These are phyloP conservation scores for Pyrgus malvae DNA, from an alignment of 2,888 invertebrate genomes.

Conservation along the genomic window DNA sequence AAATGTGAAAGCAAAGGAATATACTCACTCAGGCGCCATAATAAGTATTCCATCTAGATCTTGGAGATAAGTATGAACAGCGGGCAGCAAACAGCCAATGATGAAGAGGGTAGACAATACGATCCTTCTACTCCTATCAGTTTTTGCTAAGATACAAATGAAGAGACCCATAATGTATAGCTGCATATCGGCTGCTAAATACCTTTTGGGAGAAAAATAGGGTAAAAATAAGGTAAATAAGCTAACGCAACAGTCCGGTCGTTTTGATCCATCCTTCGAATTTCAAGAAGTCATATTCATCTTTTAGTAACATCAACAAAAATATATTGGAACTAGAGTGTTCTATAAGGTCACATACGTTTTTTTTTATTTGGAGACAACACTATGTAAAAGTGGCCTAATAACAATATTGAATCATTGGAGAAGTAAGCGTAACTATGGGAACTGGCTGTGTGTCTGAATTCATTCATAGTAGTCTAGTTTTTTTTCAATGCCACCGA, in stretches of 20 bases:
- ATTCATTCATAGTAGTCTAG: too few species aligned
- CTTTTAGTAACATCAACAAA: too few species aligned
- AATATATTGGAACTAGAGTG: too few species aligned
- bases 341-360: too few species aligned
- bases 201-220: slow-evolving; percentile 40
- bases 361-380: too few species aligned
- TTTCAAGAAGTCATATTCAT: too few species aligned
- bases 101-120: slow-evolving; percentile 35
- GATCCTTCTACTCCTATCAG: slow-evolving; percentile 30
- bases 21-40: slow-evolving; percentile 44
- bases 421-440: too few species aligned
- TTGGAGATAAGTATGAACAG: slow-evolving; percentile 44
- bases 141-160: slow-evolving; percentile 35
- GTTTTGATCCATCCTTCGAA: too few species aligned
- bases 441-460: too few species aligned
- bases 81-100: slow-evolving; percentile 41
- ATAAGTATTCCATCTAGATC: slow-evolving; percentile 45
- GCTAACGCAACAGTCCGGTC: too few species aligned
- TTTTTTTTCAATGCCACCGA: too few species aligned
- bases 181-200: slow-evolving; percentile 50
- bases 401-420: neutral
- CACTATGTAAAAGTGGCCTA: neutral
- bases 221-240: neutral
- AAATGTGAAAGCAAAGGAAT: neutral
- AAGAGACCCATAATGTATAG: slow-evolving; percentile 42